Percentiles rank a stretch among this genome's conserved stretches.
phyloP scores from a whole-genome alignment of 2,797 vertebrate genomes.

The Pipistrellus pipistrellus region DNA sequence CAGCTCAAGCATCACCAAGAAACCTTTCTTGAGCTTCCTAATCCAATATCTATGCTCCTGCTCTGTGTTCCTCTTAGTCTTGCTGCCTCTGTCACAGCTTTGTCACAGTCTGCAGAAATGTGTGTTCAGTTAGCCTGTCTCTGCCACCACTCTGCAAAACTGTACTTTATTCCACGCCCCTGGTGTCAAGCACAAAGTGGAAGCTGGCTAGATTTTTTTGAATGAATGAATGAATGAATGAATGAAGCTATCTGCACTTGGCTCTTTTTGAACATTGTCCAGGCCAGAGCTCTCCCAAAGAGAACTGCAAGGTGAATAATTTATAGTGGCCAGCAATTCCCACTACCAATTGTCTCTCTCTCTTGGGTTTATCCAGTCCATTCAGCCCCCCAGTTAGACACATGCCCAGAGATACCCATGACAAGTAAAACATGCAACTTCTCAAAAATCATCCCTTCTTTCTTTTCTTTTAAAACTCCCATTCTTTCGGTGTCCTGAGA shows the following conservation, averaged over 20 bases:
- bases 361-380: neutral
- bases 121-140: neutral
- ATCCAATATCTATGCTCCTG: neutral
- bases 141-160: neutral
- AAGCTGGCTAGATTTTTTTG: neutral
- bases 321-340: neutral
- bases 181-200: neutral
- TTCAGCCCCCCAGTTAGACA: neutral
- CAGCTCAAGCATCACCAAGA: slow-evolving; percentile 68
- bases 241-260: neutral
- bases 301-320: neutral
- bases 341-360: neutral
- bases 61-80: neutral
- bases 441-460: neutral
- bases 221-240: neutral
- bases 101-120: neutral
- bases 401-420: neutral
- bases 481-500: slow-evolving; percentile 2
- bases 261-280: neutral
- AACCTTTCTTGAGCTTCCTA: slow-evolving; percentile 53
- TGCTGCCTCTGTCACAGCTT: neutral
- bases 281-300: neutral
- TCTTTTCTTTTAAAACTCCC: neutral
- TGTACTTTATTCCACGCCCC: neutral
- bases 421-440: neutral